These are phyloP conservation scores for Aleiodes alternator DNA, from an alignment of 2,888 invertebrate species.

Conservation along the genomic window DNA sequence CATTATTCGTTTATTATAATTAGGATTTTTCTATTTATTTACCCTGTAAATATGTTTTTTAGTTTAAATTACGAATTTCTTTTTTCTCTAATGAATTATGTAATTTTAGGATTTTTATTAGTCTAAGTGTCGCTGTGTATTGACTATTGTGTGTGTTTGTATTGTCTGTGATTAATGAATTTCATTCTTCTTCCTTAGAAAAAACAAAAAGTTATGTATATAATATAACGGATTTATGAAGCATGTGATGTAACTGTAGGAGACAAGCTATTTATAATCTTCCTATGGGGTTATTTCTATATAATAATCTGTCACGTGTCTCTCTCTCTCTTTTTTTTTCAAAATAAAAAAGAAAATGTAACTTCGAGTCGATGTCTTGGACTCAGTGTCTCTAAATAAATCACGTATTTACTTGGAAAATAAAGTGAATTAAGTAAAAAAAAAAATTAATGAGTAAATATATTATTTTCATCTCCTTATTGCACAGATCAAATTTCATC, in stretches of 20 bases:
- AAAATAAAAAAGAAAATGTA: conserved; percentile 7
- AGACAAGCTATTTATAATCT: conserved; percentile 31
- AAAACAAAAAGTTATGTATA: conserved; percentile 50
- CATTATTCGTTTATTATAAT: conserved; percentile 56
- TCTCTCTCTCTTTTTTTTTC: neutral
- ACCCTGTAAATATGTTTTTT: conserved; percentile 68
- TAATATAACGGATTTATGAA: conserved; percentile 52
- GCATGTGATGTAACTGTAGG: conserved; percentile 43
- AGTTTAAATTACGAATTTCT: conserved; percentile 57
- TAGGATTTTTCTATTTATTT: conserved; percentile 16
- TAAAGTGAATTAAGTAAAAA: neutral
- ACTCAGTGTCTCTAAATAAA: conserved; percentile 33
- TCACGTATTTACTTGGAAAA: conserved; percentile 13
- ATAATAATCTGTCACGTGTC: neutral
- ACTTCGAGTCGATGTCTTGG: conserved; percentile 40
- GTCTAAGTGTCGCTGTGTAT: conserved; percentile 30
- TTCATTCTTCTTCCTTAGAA: conserved; percentile 51
- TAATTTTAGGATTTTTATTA: conserved; percentile 37
- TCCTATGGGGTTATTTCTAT: conserved; percentile 33
- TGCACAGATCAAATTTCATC: conserved; percentile 10
- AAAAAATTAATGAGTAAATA: conserved; percentile 41
- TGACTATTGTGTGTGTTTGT: conserved; percentile 63
- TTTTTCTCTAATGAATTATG: conserved; percentile 49
- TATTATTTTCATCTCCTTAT: conserved; percentile 28
- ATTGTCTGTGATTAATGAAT: conserved; percentile 72